A percentile compares a stretch with the other conserved stretches of the same genome.
phyloP scores from a whole-genome alignment of 1,140 invertebrate genomes.

The Magallana gigas region DNA sequence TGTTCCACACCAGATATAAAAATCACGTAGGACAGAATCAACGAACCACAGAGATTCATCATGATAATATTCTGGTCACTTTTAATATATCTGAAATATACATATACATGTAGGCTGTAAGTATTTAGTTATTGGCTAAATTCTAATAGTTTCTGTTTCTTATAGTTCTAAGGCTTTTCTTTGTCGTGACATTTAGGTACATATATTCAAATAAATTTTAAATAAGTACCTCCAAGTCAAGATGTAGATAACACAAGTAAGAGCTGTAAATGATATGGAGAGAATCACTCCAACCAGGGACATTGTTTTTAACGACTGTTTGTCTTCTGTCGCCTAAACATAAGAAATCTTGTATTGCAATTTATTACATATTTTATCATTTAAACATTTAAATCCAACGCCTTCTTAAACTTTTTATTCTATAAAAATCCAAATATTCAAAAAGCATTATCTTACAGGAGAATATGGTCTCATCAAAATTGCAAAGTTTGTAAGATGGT shows the following conservation, averaged over 20 bases:
- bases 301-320: not conserved
- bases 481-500: conserved; percentile 68
- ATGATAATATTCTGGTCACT: conserved; percentile 2
- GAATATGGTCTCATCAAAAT: conserved; percentile 62
- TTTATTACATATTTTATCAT: not conserved
- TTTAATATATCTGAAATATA: conserved; percentile 36
- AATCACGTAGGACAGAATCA: conserved; percentile 26
- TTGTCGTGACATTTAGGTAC: not conserved
- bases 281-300: conserved; percentile 17
- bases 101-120: too few species aligned
- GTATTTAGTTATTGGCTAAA: not conserved
- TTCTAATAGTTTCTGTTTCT: not conserved
- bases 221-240: conserved; percentile 30
- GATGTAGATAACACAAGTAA: conserved; percentile 40
- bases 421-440: not conserved
- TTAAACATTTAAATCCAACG: not conserved
- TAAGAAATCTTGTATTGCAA: not conserved
- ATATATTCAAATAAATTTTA: not conserved
- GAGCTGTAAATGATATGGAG: conserved; percentile 22
- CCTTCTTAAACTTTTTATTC: not conserved
- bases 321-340: not conserved
- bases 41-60: conserved; percentile 35
- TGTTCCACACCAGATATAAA: conserved; percentile 30
- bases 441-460: conserved; percentile 10
- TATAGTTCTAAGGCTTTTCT: not conserved